Evolutionary conservation across 2,888 invertebrate species (phyloP).

Genomic region (Tetragonisca angustula): DNA sequence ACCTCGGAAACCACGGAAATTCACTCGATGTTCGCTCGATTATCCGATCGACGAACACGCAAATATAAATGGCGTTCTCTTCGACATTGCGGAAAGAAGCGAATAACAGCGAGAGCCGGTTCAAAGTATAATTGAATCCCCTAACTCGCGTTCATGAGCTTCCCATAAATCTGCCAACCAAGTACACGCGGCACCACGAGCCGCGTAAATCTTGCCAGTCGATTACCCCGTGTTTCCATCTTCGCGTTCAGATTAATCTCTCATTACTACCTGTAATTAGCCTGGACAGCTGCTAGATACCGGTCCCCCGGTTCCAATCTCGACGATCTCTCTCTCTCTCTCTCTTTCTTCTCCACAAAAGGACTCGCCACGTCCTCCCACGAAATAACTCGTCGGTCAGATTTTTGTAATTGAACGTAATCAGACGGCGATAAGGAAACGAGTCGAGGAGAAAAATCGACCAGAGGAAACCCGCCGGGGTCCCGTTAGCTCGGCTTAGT

Average conservation of each 20-base stretch:
- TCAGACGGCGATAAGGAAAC: not conserved
- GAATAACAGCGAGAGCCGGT: too few species aligned
- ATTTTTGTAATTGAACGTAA: not conserved
- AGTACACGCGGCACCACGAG: too few species aligned
- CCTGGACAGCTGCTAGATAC: not conserved
- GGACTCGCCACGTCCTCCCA: not conserved
- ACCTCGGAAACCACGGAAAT: too few species aligned
- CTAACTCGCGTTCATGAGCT: not conserved
- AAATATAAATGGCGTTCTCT: not conserved
- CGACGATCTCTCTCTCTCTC: not conserved
- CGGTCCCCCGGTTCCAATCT: not conserved
- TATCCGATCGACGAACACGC: not conserved
- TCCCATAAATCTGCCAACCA: conserved; percentile 1
- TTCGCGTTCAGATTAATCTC: conserved; percentile 14
- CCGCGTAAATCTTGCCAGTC: conserved; percentile 2
- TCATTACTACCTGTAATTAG: conserved; percentile 27
- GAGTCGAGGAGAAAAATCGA: not conserved
- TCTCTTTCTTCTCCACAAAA: not conserved
- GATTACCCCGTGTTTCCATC: conserved; percentile 19
- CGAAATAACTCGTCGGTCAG: not conserved
- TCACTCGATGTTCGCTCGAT: too few species aligned
- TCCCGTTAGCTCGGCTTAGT: conserved; percentile 29
- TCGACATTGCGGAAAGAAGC: not conserved
- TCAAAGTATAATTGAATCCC: not conserved
- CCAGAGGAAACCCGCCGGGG: not conserved